Percentiles rank a stretch among this genome's conserved stretches.
These are phyloP conservation scores for Amphipoea lucens DNA, from an alignment of 2,888 invertebrate genomes.

Conservation along the genomic window DNA sequence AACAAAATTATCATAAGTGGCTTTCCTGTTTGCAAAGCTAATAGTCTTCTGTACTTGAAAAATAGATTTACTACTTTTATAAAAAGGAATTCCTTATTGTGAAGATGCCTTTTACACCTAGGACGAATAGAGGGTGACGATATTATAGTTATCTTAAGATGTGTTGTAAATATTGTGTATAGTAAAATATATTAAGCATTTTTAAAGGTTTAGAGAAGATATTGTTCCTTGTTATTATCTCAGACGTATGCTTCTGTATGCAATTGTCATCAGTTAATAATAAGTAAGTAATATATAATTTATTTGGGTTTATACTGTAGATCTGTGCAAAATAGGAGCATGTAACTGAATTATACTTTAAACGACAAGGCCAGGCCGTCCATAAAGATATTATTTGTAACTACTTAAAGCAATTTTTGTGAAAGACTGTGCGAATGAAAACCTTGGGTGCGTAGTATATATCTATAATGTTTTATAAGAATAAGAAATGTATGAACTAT, in stretches of 20 bases:
- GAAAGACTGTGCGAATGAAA: slow-evolving; percentile 83
- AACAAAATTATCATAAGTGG: slow-evolving; percentile 59
- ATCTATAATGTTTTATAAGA: slow-evolving; percentile 57
- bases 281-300: slow-evolving; percentile 63
- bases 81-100: slow-evolving; percentile 25
- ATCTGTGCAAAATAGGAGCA: slow-evolving; percentile 74
- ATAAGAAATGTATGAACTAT: slow-evolving; percentile 57
- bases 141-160: slow-evolving; percentile 29
- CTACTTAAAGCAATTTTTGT: slow-evolving; percentile 79
- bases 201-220: slow-evolving; percentile 59
- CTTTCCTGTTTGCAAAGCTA: slow-evolving; percentile 64
- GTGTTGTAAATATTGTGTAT: slow-evolving; percentile 75
- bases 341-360: slow-evolving; percentile 64
- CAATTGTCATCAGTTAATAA: slow-evolving; percentile 57
- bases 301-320: slow-evolving; percentile 67
- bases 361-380: slow-evolving; percentile 86
- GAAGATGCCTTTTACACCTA: slow-evolving; percentile 30
- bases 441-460: slow-evolving; percentile 69
- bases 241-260: slow-evolving; percentile 58
- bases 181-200: slow-evolving; percentile 62
- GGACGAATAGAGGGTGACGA: slow-evolving; percentile 22
- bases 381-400: slow-evolving; percentile 78
- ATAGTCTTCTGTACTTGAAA: slow-evolving; percentile 52
- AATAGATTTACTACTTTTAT: slow-evolving; percentile 52
- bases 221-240: slow-evolving; percentile 71